Percentiles rank a stretch among this genome's conserved stretches.
phyloP scores from a whole-genome alignment of 2,113 vertebrate species.

The Chionodraco myersi region DNA sequence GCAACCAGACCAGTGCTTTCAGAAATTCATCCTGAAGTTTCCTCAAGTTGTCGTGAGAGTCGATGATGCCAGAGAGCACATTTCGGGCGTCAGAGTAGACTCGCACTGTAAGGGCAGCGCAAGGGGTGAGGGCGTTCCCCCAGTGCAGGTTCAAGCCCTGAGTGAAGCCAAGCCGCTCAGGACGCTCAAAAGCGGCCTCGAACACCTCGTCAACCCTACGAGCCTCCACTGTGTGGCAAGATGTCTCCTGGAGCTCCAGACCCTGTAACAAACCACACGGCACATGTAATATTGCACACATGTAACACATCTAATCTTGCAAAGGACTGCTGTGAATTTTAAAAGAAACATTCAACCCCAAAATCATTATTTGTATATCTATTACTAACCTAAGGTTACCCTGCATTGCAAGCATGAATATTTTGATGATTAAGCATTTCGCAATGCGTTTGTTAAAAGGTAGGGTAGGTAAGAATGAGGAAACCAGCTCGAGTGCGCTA shows the following conservation, averaged over 20 bases:
- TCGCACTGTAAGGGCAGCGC: slow-evolving; percentile 87
- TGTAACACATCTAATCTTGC: background rate
- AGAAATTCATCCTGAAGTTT: slow-evolving; percentile 94
- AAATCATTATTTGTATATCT: no score
- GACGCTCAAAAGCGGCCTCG: slow-evolving; percentile 89
- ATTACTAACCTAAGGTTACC: no score
- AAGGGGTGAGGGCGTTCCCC: slow-evolving; percentile 92
- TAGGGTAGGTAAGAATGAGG: no score
- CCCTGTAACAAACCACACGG: slow-evolving; percentile 83
- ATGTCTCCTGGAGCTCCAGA: slow-evolving; percentile 96
- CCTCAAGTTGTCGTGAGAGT: slow-evolving; percentile 92
- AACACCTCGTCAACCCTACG: slow-evolving; percentile 95
- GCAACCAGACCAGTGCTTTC: slow-evolving; percentile 93
- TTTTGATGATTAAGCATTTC: no score
- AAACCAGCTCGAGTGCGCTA: no score
- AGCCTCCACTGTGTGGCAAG: slow-evolving; percentile 96
- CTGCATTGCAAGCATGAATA: no score
- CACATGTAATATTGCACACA: background rate
- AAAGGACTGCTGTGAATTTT: background rate
- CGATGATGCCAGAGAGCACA: slow-evolving; percentile 94
- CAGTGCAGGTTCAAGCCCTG: slow-evolving; percentile 91
- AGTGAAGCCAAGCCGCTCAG: slow-evolving; percentile 82
- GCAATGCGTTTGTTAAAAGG: no score
- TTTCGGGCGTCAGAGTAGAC: slow-evolving; percentile 94
- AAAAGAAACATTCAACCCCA: background rate